Evolutionary conservation across 2,888 invertebrate genomes (phyloP).

Genomic region (Taphrorychus bicolor): DNA sequence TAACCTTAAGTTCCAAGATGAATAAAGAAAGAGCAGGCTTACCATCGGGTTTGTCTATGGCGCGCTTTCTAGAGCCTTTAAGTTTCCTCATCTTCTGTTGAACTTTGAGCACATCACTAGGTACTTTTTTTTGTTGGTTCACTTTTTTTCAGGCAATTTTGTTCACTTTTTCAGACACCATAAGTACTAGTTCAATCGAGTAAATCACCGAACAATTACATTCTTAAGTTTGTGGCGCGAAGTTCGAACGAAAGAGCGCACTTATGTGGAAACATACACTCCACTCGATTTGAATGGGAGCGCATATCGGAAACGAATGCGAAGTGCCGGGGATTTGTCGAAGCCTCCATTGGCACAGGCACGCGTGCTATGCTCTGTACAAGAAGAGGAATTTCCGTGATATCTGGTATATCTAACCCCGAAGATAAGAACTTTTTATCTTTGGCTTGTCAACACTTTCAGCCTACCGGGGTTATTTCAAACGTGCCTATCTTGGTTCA

Average conservation of each 20-base stretch:
- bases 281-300: conserved; percentile 13
- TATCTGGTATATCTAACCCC: neutral
- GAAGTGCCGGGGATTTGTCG: conserved; percentile 17
- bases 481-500: too few species aligned
- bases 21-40: conserved; percentile 2
- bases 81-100: conserved; percentile 4
- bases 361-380: conserved; percentile 11
- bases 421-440: neutral
- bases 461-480: too few species aligned
- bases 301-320: conserved; percentile 29
- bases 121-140: neutral
- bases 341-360: conserved; percentile 5
- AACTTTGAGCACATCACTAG: neutral
- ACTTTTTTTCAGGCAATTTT: too few species aligned
- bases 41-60: conserved; percentile 27
- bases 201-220: too few species aligned
- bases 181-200: too few species aligned
- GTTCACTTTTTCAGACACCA: too few species aligned
- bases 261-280: neutral
- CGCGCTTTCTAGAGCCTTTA: conserved; percentile 18
- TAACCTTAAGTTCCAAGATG: neutral
- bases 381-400: neutral
- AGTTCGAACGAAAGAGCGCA: conserved; percentile 14
- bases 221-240: neutral
- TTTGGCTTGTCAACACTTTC: too few species aligned